Conservation (phyloP, 2,888 invertebrate genomes). For the Anoncus sp. region DNA sequence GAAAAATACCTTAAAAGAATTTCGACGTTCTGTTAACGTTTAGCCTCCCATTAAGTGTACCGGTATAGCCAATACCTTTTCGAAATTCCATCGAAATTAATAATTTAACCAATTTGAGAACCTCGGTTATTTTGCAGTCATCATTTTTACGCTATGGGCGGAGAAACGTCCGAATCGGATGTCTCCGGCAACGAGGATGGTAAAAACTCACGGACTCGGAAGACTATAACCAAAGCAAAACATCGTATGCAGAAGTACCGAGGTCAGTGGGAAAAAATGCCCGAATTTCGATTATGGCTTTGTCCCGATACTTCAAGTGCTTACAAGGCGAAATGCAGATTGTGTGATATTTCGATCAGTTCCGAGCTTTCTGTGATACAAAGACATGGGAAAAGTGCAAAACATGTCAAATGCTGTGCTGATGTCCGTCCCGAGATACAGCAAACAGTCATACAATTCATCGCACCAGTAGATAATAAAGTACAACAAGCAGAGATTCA, state of each 20-base stretch:
- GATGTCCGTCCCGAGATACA: slow-evolving; percentile 3
- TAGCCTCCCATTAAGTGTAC: background rate
- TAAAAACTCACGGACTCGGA: background rate
- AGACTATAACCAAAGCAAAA: background rate
- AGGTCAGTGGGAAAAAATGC: background rate
- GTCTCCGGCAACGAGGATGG: background rate
- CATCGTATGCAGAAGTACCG: slow-evolving; percentile 10
- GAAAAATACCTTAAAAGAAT: too few species aligned
- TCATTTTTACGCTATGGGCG: background rate
- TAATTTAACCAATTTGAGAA: background rate
- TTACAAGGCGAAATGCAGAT: slow-evolving; percentile 25
- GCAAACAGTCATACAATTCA: background rate
- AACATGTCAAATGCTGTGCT: slow-evolving; percentile 4
- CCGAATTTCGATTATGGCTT: background rate
- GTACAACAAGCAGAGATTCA: slow-evolving; percentile 47
- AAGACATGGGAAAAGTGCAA: slow-evolving; percentile 11
- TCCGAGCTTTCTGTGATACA: slow-evolving; percentile 16
- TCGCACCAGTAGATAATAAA: slow-evolving; percentile 16
- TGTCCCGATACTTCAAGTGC: background rate
- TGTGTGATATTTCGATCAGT: slow-evolving; percentile 4
- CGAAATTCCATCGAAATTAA: background rate
- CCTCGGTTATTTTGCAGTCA: background rate
- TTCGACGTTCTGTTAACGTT: too few species aligned
- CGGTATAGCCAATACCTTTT: background rate
- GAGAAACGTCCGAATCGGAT: background rate